phyloP scores from a whole-genome alignment of 64 coral and sea anemone genomes.

The Catalaphyllia jardinei region DNA sequence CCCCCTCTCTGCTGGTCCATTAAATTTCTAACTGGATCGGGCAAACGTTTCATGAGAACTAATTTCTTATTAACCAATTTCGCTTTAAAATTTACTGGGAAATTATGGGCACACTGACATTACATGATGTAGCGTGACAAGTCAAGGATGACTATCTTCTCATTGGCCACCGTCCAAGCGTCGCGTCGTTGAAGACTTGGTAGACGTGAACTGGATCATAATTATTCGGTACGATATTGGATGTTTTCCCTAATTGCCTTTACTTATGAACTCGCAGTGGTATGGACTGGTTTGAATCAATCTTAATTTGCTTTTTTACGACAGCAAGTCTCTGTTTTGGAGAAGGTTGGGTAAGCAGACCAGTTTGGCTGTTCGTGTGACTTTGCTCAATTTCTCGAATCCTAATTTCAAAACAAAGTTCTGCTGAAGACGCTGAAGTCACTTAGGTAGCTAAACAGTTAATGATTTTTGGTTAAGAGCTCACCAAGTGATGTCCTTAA shows the following conservation, averaged over 20 bases:
- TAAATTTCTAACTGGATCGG: no score
- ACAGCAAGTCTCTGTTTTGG: not conserved
- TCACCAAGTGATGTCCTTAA: no score
- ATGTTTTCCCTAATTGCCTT: not conserved
- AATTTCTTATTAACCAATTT: no score
- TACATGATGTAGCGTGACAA: not conserved
- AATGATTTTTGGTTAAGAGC: no score
- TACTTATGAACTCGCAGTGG: not conserved
- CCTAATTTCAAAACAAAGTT: not conserved
- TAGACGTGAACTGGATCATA: not conserved
- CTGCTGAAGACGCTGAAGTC: no score
- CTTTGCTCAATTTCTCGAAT: not conserved
- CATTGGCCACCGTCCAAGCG: not conserved
- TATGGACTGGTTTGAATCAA: conserved; percentile 4
- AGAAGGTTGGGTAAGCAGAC: not conserved
- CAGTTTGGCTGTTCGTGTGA: not conserved
- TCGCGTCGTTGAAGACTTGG: not conserved
- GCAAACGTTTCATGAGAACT: no score
- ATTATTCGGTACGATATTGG: not conserved
- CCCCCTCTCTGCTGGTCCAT: no score
- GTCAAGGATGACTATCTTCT: not conserved
- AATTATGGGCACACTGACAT: not conserved
- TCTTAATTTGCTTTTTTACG: not conserved
- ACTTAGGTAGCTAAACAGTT: no score
- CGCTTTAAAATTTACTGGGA: no score